Evolutionary conservation across 2,113 vertebrate species (phyloP).

Genomic region (Leptobrachium ailaonicum): DNA sequence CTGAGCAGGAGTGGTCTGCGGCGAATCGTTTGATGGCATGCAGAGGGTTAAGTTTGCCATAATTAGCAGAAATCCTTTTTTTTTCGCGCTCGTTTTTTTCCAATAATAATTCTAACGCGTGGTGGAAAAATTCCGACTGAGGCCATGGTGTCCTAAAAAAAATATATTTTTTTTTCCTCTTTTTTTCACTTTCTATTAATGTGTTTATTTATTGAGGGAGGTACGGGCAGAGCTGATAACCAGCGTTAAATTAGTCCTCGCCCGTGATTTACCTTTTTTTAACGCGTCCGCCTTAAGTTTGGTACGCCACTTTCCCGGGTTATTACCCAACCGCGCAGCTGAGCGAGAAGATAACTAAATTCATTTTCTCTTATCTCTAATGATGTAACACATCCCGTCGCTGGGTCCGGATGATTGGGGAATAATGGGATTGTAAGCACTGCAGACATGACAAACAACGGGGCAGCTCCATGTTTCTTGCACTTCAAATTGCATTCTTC

Average conservation of each 20-base stretch:
- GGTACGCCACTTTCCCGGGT: constrained; percentile 69
- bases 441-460: constrained; percentile 74
- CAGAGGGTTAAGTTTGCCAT: too few species aligned
- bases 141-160: too few species aligned
- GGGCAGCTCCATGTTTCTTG: constrained; percentile 52
- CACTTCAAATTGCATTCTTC: constrained; percentile 46
- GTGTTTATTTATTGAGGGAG: too few species aligned
- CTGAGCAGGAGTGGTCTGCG: too few species aligned
- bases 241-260: too few species aligned
- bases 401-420: constrained; percentile 72
- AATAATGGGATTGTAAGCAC: constrained; percentile 77
- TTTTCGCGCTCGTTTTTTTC: constrained; percentile 74
- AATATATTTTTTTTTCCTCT: too few species aligned
- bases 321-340: constrained; percentile 76
- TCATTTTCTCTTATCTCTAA: constrained; percentile 83
- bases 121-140: too few species aligned
- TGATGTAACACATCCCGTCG: constrained; percentile 84
- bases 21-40: too few species aligned
- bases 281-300: constrained; percentile 69
- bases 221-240: too few species aligned
- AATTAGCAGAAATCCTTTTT: constrained; percentile 66
- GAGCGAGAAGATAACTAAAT: constrained; percentile 85
- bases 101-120: constrained; percentile 72
- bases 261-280: too few species aligned
- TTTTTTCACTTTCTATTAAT: too few species aligned